Evolutionary conservation across 1,140 invertebrate species (phyloP).

Genomic region (Drosophila teissieri): DNA sequence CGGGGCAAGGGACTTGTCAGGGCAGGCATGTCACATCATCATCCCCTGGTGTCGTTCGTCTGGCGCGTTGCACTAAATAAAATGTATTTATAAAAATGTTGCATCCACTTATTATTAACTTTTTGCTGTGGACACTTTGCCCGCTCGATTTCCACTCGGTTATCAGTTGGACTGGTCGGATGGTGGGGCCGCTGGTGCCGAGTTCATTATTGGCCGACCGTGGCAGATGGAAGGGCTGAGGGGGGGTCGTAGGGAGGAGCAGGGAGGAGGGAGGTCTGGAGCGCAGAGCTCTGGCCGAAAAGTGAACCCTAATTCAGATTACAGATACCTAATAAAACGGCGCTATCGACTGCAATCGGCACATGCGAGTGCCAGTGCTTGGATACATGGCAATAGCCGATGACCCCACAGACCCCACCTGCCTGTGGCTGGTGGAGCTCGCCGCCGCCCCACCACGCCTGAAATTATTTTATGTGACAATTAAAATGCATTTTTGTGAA

Average conservation of each 20-base stretch:
- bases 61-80: conserved; percentile 38
- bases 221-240: background rate
- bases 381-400: background rate
- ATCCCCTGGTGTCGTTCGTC: background rate
- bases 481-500: conserved; percentile 64
- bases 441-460: background rate
- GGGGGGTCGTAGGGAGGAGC: too few species aligned
- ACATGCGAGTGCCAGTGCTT: background rate
- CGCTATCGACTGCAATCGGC: conserved; percentile 10
- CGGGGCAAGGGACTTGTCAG: too few species aligned
- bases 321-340: conserved; percentile 27
- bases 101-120: conserved; percentile 27
- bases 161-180: background rate
- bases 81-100: conserved; percentile 40
- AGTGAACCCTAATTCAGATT: conserved; percentile 31
- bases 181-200: background rate
- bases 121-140: background rate
- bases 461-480: conserved; percentile 69
- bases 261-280: background rate
- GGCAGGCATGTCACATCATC: background rate
- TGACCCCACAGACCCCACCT: background rate
- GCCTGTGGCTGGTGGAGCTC: background rate
- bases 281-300: background rate
- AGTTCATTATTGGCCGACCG: conserved; percentile 10
- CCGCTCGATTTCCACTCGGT: background rate